phyloP scores from a whole-genome alignment of 2,113 vertebrate genomes.

The Zosterops hypoxanthus region DNA sequence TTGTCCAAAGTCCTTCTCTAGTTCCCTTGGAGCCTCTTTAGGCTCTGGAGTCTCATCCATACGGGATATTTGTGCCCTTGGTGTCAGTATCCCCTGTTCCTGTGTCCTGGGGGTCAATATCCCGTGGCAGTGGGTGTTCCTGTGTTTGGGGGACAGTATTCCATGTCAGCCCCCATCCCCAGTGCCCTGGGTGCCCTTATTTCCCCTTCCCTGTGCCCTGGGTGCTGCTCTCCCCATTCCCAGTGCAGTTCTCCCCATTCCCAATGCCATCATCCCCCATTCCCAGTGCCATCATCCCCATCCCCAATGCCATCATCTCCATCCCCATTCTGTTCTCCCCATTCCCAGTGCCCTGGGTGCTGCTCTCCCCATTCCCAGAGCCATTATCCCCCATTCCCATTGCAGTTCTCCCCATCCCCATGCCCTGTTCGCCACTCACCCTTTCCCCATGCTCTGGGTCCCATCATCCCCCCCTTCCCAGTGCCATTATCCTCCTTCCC shows the following conservation, averaged over 20 bases:
- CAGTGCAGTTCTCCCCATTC: no score
- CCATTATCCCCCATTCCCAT: background rate
- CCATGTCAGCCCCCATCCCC: background rate
- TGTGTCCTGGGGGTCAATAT: background rate
- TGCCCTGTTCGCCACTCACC: no score
- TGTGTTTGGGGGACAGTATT: background rate
- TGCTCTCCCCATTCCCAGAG: no score
- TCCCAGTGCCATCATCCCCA: background rate
- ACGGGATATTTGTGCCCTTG: background rate
- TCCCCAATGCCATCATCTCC: background rate
- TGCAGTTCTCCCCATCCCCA: no score
- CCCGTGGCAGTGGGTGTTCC: background rate
- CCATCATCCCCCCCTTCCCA: background rate
- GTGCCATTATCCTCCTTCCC: background rate
- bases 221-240: background rate
- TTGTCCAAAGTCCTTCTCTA: background rate
- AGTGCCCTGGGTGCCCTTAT: background rate
- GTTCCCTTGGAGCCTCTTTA: background rate
- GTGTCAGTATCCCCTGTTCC: no score
- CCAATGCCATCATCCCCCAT: no score
- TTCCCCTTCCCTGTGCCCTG: background rate
- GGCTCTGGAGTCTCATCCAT: background rate
- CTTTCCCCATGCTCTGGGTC: no score
- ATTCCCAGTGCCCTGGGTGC: no score
- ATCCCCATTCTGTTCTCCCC: no score